phyloP scores from a whole-genome alignment of 2,797 vertebrate species.

The Oreochromis grahami region DNA sequence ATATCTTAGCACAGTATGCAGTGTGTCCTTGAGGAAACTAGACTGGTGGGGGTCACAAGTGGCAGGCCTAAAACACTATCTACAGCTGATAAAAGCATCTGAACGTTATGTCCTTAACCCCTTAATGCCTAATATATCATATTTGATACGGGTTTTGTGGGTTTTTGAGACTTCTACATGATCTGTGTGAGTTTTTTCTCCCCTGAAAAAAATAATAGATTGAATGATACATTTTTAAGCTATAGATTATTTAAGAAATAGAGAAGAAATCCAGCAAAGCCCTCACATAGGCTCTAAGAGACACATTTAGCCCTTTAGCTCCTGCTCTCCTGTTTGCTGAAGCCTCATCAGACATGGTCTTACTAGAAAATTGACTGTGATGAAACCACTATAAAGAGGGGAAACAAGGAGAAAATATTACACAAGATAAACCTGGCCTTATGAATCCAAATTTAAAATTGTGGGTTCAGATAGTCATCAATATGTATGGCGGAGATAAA shows the following conservation, averaged over 20 bases:
- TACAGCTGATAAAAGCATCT: neutral
- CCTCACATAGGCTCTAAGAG: neutral
- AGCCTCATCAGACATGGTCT: neutral
- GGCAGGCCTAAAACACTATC: neutral
- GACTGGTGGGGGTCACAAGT: neutral
- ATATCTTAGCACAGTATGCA: neutral
- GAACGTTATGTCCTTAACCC: neutral
- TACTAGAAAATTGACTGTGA: neutral
- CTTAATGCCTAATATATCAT: neutral
- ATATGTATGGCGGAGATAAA: neutral
- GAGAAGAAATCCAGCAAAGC: neutral
- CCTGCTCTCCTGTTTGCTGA: neutral
- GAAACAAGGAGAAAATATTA: neutral
- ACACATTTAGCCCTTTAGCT: neutral
- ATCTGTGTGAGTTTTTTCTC: accelerated
- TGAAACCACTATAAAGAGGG: neutral
- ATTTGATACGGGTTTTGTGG: neutral
- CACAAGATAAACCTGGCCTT: neutral
- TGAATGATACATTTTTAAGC: neutral
- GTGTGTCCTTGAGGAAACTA: neutral
- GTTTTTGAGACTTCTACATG: neutral
- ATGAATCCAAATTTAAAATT: neutral
- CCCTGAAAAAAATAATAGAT: neutral
- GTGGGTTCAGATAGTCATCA: neutral
- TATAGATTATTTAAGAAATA: neutral